Base-by-base conservation (phyloP, 2,888 invertebrate species). In the Hydroisotoma schaefferi region DNA sequence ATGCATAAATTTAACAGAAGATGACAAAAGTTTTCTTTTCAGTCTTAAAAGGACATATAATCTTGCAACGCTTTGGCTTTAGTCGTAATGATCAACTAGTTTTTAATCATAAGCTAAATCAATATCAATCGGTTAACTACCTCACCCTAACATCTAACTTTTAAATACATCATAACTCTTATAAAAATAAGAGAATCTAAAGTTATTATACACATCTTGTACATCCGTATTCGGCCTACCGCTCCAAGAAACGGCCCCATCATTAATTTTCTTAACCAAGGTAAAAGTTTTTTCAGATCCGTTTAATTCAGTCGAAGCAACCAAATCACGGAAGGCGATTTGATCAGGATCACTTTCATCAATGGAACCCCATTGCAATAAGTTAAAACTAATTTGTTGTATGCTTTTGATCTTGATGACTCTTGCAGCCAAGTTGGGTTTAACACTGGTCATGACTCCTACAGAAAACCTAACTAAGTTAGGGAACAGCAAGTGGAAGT, bases 121-220 rank as follows among this genome's bases (percentile, higher is more conserved):
- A n/a, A n/a, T n/a, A n/a, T n/a, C n/a, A n/a, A n/a, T n/a, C n/a
- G n/a, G n/a, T n/a, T n/a, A n/a, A n/a, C n/a, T n/a, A n/a, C n/a
- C n/a, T n/a, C n/a, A n/a, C n/a, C n/a, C n/a, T n/a, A n/a, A n/a
- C n/a, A n/a, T 5, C n/a, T 40, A 53, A 29, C 47, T 46, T 33
- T 37, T 18, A 48, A 55, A 60, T 12, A 43, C n/a, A 2, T n/a
- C 37, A 28, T 51, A 37, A 37, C 55, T 54, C 20, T 47, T 43
- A 28, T 57, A 60, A 10, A 63, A 23, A 37, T 48, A 55, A 33
- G 59, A 53, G 23, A 51, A 63, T 10, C 55, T 48, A 20, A 63
- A 55, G 18, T 60, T 57, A 1, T 28, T 6, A 33, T 59, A 57
- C 33, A 59, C 27, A 27, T 51, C 22, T n/a, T 53, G 26, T n/a